Evolutionary conservation across 2,113 vertebrate species (phyloP), one percentile per base, ranked within the genome.

Genomic region (Oophaga pumilio): DNA sequence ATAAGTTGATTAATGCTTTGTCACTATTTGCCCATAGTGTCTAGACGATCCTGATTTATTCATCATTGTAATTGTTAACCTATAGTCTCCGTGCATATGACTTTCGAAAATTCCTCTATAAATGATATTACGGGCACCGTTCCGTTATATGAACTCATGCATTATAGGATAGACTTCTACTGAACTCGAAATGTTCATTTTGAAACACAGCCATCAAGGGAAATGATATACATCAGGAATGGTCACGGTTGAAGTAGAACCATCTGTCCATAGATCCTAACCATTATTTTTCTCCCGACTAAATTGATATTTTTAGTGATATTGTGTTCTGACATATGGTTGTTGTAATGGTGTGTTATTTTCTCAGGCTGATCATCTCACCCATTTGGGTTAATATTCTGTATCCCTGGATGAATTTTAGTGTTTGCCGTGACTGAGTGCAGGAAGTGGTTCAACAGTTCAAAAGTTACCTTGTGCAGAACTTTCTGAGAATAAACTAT

Each of bases 251-350:
- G 79, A 82, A 82, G 79, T 87, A 82, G n/a, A 82, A 76, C 79
- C 86, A 82, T 82, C 79, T 87, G 86, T 83, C 79, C 79, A 74
- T 76, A 62, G 56, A 82, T 50, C 50, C 64, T 82, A 76, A 76
- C 66, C 86, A 74, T 87, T 87, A 82, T 76, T 87, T 78, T 64
- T 74, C 69, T 79, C 57, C 64, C 26, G 52, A 22, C 33, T 73
- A 73, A 87, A 87, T 82, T 87, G 22, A 76, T 82, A 74, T 87
- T 87, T 82, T 82, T 87, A 82, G 66, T 60, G 78, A 81, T 82
- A 81, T 87, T 87, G 76, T 60, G 68, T 53, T 73, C 79, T 87
- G 86, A 87, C 86, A 87, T 87, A 87, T 87, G 86, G 86, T 62
- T 74, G 86, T 82, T 59, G 49, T 87, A 87, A 76, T 82, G 79